Conservation (phyloP, 2,113 vertebrate species). For the Ophiodon elongatus region DNA sequence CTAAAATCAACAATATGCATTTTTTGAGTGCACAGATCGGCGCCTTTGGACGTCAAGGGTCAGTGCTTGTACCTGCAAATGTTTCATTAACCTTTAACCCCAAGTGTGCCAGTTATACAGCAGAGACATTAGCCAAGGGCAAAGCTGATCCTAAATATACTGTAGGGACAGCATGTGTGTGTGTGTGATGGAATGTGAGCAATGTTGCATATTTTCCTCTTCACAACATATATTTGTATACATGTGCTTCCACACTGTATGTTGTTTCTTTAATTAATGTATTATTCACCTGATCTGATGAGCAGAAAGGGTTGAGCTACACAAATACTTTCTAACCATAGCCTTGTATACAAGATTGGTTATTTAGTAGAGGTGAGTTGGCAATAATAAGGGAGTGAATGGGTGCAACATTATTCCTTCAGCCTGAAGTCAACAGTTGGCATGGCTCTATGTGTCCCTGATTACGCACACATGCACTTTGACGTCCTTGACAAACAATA, state of each 20-base stretch:
- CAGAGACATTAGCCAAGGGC: constrained; percentile 49
- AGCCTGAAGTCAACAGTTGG: constrained; percentile 53
- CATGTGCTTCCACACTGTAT: not conserved
- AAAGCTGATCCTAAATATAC: constrained; percentile 35
- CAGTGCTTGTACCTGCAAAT: constrained; percentile 56
- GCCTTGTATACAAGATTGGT: not conserved
- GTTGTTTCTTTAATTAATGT: not conserved
- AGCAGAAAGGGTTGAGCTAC: not conserved
- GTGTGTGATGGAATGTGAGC: not conserved
- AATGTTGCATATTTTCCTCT: not conserved
- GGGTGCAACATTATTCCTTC: constrained; percentile 49
- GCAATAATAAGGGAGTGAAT: constrained; percentile 39
- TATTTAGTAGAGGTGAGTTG: constrained; percentile 12
- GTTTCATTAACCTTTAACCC: constrained; percentile 64
- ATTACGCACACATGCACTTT: constrained; percentile 56
- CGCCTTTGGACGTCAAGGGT: constrained; percentile 39
- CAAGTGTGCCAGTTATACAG: not conserved
- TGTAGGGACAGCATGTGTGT: not conserved
- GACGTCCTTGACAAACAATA: constrained; percentile 56
- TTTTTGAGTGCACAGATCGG: constrained; percentile 33
- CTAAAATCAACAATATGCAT: constrained; percentile 64
- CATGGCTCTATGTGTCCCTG: constrained; percentile 44
- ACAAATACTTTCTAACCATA: not conserved
- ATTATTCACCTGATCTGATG: not conserved
- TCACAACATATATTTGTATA: not conserved